A percentile compares a stretch with the other conserved stretches of the same genome.
phyloP scores from a whole-genome alignment of 2,888 invertebrate genomes.

The Chamaedrilus cognettii region DNA sequence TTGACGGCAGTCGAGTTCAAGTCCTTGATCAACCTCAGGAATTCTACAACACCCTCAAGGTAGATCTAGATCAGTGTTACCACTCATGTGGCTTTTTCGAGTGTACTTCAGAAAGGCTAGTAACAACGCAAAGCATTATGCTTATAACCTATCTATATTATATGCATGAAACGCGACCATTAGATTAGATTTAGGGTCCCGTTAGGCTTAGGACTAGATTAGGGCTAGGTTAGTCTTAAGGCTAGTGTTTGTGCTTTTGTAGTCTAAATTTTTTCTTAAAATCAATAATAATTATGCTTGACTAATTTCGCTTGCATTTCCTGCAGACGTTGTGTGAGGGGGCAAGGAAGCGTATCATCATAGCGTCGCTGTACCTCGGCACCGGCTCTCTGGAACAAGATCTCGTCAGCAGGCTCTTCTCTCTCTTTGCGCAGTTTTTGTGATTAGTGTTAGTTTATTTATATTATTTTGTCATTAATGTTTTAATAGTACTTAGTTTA shows the following conservation, averaged over 20 bases:
- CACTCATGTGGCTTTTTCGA: too few species aligned
- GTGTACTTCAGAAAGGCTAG: background rate
- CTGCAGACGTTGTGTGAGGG: constrained; percentile 25
- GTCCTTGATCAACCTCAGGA: constrained; percentile 52
- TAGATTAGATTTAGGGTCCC: too few species aligned
- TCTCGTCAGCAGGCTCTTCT: too few species aligned
- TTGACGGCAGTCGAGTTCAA: constrained; percentile 46
- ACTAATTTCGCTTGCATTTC: constrained; percentile 13
- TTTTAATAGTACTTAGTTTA: too few species aligned
- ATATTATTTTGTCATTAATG: too few species aligned
- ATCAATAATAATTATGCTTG: background rate
- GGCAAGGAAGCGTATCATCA: constrained; percentile 58
- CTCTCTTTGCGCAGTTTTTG: too few species aligned
- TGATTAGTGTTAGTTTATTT: too few species aligned
- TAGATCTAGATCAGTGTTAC: constrained; percentile 24
- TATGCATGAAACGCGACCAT: too few species aligned
- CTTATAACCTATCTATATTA: background rate
- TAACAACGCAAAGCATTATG: background rate
- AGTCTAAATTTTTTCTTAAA: too few species aligned
- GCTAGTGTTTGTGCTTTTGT: too few species aligned
- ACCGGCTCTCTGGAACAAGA: constrained; percentile 80
- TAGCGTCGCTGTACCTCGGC: constrained; percentile 93
- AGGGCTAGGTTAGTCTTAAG: background rate
- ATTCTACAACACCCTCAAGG: constrained; percentile 55
- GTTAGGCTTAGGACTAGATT: too few species aligned